Conservation (phyloP, 92 coral and sea anemone genomes). For the Plumapathes pennacea region DNA sequence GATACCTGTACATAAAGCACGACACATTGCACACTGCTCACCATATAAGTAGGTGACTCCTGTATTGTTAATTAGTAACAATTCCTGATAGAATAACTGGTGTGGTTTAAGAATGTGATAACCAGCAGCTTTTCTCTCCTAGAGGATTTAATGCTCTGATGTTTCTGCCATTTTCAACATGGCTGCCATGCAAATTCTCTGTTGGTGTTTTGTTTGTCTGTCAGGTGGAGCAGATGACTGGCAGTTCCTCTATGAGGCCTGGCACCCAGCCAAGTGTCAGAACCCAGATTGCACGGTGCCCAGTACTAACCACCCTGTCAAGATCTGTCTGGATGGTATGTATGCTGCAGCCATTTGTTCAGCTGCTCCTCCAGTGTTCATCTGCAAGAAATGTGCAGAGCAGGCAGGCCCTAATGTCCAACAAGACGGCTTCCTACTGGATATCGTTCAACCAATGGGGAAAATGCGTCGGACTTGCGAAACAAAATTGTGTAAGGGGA, state of each 20-base stretch:
- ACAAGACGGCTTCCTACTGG: slow-evolving; percentile 50
- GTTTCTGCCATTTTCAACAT: too few species aligned
- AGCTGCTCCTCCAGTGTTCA: slow-evolving; percentile 84
- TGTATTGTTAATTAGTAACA: too few species aligned
- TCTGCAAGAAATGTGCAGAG: slow-evolving; percentile 78
- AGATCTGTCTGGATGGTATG: slow-evolving; percentile 86
- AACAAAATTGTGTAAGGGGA: slow-evolving; percentile 89
- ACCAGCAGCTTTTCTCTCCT: too few species aligned
- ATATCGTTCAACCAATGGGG: slow-evolving; percentile 78
- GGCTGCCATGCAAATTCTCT: too few species aligned
- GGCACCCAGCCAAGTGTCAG: slow-evolving; percentile 87
- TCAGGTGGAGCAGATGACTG: slow-evolving; percentile 94
- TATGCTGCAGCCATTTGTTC: slow-evolving; percentile 84
- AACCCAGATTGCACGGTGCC: slow-evolving; percentile 76
- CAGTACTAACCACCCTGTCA: slow-evolving; percentile 56
- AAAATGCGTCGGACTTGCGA: slow-evolving; percentile 92
- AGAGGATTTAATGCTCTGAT: too few species aligned
- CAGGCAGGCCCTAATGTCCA: slow-evolving; percentile 45
- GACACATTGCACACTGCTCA: too few species aligned
- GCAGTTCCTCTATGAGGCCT: slow-evolving; percentile 96
- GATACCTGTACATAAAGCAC: too few species aligned
- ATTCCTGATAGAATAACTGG: too few species aligned
- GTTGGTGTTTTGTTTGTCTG: slow-evolving; percentile 1
- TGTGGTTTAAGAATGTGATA: too few species aligned
- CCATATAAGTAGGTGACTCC: too few species aligned